phyloP scores from a whole-genome alignment of 2,113 vertebrate genomes.

The Lophochroa leadbeateri region DNA sequence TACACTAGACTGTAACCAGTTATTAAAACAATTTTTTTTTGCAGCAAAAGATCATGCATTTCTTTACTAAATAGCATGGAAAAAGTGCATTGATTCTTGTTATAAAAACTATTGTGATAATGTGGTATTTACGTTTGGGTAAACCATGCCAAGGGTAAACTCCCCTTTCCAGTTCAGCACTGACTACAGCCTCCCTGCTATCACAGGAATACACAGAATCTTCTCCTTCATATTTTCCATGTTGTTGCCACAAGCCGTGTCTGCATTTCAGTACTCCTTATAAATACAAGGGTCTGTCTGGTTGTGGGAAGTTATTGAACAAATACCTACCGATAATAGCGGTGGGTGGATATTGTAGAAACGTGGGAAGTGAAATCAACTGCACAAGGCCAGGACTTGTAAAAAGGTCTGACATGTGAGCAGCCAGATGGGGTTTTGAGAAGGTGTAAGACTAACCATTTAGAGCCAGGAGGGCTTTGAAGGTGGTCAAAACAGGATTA shows the following conservation, averaged over 20 bases:
- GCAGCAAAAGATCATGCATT: background rate
- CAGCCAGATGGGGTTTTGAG: background rate
- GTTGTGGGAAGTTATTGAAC: background rate
- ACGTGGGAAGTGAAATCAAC: background rate
- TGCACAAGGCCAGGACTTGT: background rate
- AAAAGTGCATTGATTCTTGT: background rate
- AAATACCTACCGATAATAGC: background rate
- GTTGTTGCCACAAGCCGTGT: background rate
- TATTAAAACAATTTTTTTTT: background rate
- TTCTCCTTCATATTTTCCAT: fast-evolving
- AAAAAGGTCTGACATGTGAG: background rate
- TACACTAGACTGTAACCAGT: background rate
- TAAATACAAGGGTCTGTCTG: background rate
- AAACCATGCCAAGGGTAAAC: background rate
- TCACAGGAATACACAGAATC: background rate
- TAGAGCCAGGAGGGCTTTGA: background rate
- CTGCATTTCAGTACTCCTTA: background rate
- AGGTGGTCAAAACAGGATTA: background rate
- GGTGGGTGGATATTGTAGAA: background rate
- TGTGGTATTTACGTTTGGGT: background rate
- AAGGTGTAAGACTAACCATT: background rate
- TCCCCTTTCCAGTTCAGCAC: background rate
- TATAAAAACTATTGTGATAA: background rate
- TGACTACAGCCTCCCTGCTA: background rate
- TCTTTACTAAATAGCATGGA: background rate